Percentiles rank a stretch among this genome's conserved stretches.
phyloP scores from a whole-genome alignment of 2,888 invertebrate genomes.

The Brenthis ino region DNA sequence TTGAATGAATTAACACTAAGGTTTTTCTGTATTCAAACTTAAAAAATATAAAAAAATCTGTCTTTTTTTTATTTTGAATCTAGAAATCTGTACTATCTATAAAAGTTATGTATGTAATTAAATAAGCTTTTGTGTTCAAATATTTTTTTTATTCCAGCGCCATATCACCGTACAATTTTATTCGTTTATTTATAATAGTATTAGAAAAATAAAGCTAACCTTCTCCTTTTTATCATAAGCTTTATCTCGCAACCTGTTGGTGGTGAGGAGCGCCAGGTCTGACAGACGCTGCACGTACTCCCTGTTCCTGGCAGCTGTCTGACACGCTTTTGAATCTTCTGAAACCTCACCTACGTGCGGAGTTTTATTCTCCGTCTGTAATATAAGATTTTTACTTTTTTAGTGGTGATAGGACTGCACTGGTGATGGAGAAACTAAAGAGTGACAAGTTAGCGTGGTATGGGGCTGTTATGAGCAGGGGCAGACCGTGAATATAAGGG shows the following conservation, averaged over 20 bases:
- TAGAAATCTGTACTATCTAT: no score
- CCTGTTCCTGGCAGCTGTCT: slow-evolving; percentile 48
- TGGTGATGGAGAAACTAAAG: no score
- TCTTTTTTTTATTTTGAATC: no score
- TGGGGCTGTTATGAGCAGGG: no score
- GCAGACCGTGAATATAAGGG: no score
- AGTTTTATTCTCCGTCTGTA: slow-evolving; percentile 1
- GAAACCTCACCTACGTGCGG: background rate
- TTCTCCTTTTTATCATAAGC: slow-evolving; percentile 54
- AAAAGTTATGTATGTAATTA: no score
- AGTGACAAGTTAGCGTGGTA: no score
- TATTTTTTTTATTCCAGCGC: background rate
- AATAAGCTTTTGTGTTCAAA: no score
- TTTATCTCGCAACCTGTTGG: slow-evolving; percentile 60
- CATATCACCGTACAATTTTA: background rate
- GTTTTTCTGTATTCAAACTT: no score
- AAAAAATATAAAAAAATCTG: no score
- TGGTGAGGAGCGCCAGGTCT: slow-evolving; percentile 59
- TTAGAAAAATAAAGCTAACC: slow-evolving; percentile 40
- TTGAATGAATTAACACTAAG: no score
- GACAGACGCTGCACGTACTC: slow-evolving; percentile 61
- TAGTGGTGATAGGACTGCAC: no score
- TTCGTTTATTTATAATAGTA: background rate
- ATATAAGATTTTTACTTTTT: background rate
- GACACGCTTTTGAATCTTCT: slow-evolving; percentile 42